Percentiles rank a stretch among this genome's conserved stretches.
These are phyloP conservation scores for Onychomys leucogaster DNA, from an alignment of 2,797 vertebrate species.

Conservation along the genomic window DNA sequence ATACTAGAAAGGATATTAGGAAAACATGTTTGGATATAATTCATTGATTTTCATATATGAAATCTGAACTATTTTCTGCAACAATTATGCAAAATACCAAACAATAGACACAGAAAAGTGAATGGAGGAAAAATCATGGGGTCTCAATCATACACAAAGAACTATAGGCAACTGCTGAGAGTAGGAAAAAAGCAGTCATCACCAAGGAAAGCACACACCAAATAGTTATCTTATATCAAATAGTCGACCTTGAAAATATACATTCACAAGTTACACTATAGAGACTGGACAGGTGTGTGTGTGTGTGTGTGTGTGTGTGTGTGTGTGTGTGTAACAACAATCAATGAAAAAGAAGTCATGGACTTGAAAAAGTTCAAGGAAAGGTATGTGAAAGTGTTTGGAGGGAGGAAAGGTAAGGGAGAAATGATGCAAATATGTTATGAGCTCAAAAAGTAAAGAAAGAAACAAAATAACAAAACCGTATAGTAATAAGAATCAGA, in stretches of 20 bases:
- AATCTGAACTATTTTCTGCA: conserved; percentile 5
- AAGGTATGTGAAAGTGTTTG: background rate
- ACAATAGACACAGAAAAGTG: background rate
- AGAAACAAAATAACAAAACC: background rate
- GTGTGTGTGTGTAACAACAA: background rate
- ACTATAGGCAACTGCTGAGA: background rate
- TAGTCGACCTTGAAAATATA: background rate
- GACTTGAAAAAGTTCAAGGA: background rate
- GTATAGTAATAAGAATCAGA: background rate
- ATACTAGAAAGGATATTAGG: background rate
- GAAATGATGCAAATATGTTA: background rate
- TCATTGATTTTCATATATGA: background rate
- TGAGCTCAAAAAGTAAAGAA: background rate
- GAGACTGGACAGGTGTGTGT: background rate
- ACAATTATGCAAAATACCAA: background rate
- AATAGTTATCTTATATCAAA: no score
- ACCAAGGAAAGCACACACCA: background rate
- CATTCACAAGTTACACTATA: background rate
- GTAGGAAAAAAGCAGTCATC: no score
- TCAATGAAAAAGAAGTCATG: background rate
- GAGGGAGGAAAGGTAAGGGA: background rate
- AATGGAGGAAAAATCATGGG: background rate
- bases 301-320: no score
- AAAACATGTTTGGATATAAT: background rate
- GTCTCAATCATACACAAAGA: no score